Conservation (phyloP, 53 echinoderm and acorn worm species). For the Temnopleurus reevesii region DNA sequence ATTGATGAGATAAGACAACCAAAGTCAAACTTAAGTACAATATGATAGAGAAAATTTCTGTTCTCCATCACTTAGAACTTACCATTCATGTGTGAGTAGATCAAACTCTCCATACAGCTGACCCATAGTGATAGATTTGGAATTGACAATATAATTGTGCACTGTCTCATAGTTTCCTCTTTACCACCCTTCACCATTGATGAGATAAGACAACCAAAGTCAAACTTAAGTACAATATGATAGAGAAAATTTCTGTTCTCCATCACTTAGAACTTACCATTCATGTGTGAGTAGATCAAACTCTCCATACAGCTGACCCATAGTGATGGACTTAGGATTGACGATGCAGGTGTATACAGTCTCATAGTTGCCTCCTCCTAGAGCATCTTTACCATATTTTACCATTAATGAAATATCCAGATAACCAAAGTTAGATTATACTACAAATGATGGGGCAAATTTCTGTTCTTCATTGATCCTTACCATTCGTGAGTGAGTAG, state of each 20-base stretch:
- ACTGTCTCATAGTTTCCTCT: slow-evolving; percentile 86
- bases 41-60: slow-evolving; percentile 72
- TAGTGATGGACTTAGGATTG: slow-evolving; percentile 93
- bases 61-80: slow-evolving; percentile 79
- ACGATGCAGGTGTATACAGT: slow-evolving; percentile 85
- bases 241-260: slow-evolving; percentile 75
- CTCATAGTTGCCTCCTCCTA: slow-evolving; percentile 93
- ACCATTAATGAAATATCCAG: too few relatives aligned
- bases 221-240: slow-evolving; percentile 76
- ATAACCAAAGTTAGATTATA: slow-evolving; percentile 84
- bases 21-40: slow-evolving; percentile 79
- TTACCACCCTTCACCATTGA: too few relatives aligned
- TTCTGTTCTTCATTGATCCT: slow-evolving; percentile 82
- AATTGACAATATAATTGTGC: slow-evolving; percentile 86
- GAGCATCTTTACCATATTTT: slow-evolving; percentile 81
- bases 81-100: slow-evolving; percentile 95
- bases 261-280: slow-evolving; percentile 92
- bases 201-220: too few relatives aligned
- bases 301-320: slow-evolving; percentile 98
- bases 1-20: too few relatives aligned
- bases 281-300: slow-evolving; percentile 95
- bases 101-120: slow-evolving; percentile 99
- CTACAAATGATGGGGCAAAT: slow-evolving; percentile 71
- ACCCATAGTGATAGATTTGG: slow-evolving; percentile 95
- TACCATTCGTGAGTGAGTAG: slow-evolving; percentile 96